Evolutionary conservation across 2,113 vertebrate genomes (phyloP), one percentile per base, ranked within the genome.

Genomic region (Chaetodon auriga): DNA sequence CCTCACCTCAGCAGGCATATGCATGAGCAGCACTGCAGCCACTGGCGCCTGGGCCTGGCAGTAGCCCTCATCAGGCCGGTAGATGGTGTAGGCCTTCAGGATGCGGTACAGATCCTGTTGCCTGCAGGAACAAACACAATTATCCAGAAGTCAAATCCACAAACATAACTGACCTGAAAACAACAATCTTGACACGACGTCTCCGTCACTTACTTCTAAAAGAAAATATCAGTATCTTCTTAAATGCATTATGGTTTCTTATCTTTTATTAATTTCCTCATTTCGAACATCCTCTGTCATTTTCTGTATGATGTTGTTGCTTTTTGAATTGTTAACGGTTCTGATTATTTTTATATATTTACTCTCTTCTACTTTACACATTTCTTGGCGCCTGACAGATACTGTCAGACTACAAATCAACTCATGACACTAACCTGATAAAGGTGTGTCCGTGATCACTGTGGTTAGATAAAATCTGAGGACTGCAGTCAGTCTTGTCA

Each of bases 41-140:
- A 98, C 97, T 0, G 97, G 97, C 14, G 97, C 97, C 93, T 98
- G 97, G 3, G 97, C 97, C 94, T 98, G 97, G 91, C 97, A 98
- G 93, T 98, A 98, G 9, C 97, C 97, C 86, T 98, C 97, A 0
- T 97, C 97, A 0, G 97, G 97, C 72, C 96, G 92, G 90, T 97
- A 97, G 69, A 98, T 88, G 2, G 97, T 98, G 91, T 98, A 97
- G 58, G 97, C 97, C 89, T 98, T 98, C 85, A 98, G 94, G 82
- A 98, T 97, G 4, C 97, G 95, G 87, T 94, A 98, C 68, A 98
- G 94, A 88, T 98, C 97, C 90, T 97, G 96, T 87, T 98, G 97
- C 70, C 97, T 98, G 92, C 61, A 54, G 53, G 41, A 38, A 36
- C 15, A 74, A 78, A 64, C 7, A 74, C 35, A 75, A 75, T 86